A percentile compares a stretch with the other conserved stretches of the same genome.
Evolutionary conservation across 2,888 invertebrate genomes (phyloP).

Genomic region (Ophion ellenae): DNA sequence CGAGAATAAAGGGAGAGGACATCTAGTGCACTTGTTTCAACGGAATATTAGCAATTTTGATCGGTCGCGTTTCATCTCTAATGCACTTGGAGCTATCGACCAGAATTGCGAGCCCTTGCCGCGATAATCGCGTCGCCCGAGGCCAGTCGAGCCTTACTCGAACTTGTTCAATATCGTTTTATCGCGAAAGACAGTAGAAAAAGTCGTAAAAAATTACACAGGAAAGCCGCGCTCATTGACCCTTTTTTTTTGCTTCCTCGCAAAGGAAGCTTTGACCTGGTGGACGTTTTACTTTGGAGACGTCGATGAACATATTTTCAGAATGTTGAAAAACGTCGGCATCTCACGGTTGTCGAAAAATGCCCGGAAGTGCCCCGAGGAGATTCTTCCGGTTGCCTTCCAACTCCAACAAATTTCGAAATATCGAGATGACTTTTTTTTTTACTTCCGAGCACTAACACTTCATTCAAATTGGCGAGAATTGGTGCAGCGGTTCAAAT

Average conservation of each 20-base stretch:
- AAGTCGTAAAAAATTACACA: conserved; percentile 14
- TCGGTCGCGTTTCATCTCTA: neutral
- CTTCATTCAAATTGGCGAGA: no score
- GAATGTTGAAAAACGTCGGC: neutral
- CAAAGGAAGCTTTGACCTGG: neutral
- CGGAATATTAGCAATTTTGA: neutral
- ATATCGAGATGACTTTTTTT: no score
- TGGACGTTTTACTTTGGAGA: neutral
- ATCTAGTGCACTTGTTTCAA: neutral
- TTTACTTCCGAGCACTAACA: no score
- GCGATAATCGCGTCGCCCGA: neutral
- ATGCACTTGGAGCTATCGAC: conserved; percentile 4
- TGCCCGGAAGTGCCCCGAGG: neutral
- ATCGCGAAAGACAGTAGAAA: conserved; percentile 2
- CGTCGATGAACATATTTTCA: neutral
- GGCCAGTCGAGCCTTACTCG: conserved; percentile 9
- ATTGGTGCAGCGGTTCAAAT: no score
- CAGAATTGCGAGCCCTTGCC: conserved; percentile 3
- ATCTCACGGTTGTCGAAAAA: neutral
- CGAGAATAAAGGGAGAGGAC: neutral
- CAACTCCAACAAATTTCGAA: no score
- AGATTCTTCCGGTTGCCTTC: neutral
- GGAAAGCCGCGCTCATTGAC: neutral
- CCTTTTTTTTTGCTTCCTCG: neutral
- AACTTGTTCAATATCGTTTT: neutral